phyloP scores from a whole-genome alignment of 2,113 vertebrate genomes.

The Pungitius pungitius region DNA sequence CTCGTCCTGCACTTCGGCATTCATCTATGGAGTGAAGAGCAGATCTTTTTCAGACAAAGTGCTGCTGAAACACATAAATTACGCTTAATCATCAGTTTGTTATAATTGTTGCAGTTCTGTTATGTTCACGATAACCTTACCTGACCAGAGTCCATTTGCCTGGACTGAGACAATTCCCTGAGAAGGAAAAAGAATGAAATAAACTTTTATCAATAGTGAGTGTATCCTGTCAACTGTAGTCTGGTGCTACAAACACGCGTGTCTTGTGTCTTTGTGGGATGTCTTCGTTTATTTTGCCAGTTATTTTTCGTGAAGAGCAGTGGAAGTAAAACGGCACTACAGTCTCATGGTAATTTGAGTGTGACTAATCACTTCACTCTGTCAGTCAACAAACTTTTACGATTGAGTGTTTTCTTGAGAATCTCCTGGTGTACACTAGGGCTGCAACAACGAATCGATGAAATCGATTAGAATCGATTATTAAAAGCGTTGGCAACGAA shows the following conservation, averaged over 20 bases:
- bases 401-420: background rate
- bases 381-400: background rate
- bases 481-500: too few species aligned
- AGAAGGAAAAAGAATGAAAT: conserved; percentile 12
- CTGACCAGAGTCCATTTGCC: conserved; percentile 77
- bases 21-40: conserved; percentile 71
- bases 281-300: background rate
- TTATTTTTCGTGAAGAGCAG: background rate
- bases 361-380: background rate
- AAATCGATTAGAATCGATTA: too few species aligned
- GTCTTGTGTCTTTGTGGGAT: background rate
- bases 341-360: background rate
- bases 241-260: background rate
- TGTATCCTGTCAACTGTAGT: background rate
- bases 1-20: conserved; percentile 86
- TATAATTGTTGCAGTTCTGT: background rate
- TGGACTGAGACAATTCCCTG: conserved; percentile 83
- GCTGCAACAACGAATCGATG: too few species aligned
- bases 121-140: conserved; percentile 35
- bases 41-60: background rate
- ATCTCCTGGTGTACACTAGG: too few species aligned
- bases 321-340: background rate
- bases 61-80: background rate
- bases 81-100: background rate
- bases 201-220: too few species aligned